Conservation (phyloP, 2,113 vertebrate genomes). For the Urocitellus parryii region DNA sequence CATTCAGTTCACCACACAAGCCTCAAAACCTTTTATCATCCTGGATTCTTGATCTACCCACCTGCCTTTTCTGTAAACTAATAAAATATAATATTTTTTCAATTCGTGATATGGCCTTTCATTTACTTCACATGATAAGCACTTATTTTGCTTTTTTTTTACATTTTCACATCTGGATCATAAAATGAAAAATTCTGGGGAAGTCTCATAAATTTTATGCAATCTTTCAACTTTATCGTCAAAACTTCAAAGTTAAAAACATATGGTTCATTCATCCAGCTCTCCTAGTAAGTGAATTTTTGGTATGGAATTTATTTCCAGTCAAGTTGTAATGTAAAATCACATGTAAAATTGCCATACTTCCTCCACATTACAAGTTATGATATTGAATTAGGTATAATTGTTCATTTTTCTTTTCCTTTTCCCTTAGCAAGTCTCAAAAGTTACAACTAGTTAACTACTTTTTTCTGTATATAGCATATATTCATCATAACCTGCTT, state of each 20-base stretch:
- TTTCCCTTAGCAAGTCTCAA: neutral
- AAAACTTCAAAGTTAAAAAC: constrained; percentile 81
- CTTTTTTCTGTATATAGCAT: neutral
- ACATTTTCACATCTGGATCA: constrained; percentile 66
- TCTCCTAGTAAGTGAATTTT: constrained; percentile 67
- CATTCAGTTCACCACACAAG: neutral
- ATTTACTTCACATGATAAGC: constrained; percentile 64
- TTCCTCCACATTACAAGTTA: constrained; percentile 64
- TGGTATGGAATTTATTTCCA: constrained; percentile 76
- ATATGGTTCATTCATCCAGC: constrained; percentile 57
- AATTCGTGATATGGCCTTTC: constrained; percentile 39
- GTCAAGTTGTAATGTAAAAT: constrained; percentile 68
- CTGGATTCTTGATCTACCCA: neutral
- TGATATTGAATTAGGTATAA: constrained; percentile 1
- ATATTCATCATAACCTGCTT: constrained; percentile 24
- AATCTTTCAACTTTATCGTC: constrained; percentile 74
- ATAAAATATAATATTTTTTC: constrained; percentile 39
- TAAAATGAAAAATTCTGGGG: constrained; percentile 66
- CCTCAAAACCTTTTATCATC: neutral
- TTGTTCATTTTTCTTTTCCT: constrained; percentile 54
- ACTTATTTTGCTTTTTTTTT: constrained; percentile 50
- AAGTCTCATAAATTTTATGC: constrained; percentile 73
- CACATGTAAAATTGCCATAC: constrained; percentile 54
- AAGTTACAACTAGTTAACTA: constrained; percentile 24
- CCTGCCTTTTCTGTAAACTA: constrained; percentile 42